Evolutionary conservation across 2,888 invertebrate genomes (phyloP).

Genomic region (Epiblema foenella): DNA sequence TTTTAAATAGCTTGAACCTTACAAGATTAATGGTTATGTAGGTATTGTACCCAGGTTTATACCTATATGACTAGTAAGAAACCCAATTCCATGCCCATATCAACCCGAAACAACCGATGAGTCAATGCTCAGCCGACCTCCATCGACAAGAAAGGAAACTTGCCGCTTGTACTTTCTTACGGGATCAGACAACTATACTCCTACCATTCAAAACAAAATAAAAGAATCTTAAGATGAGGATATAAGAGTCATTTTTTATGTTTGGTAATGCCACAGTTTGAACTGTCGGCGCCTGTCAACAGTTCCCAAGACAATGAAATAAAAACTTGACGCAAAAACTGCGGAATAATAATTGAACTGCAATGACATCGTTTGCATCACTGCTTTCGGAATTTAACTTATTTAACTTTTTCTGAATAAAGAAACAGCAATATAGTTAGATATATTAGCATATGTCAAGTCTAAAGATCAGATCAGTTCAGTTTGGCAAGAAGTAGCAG

Average conservation of each 20-base stretch:
- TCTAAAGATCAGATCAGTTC: background rate
- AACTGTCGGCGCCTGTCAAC: slow-evolving; percentile 24
- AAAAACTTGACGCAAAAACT: slow-evolving; percentile 34
- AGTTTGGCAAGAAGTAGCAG: no score
- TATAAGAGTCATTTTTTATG: slow-evolving; percentile 13
- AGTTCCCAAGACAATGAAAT: slow-evolving; percentile 34
- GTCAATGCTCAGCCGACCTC: slow-evolving; percentile 55
- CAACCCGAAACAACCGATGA: slow-evolving; percentile 54
- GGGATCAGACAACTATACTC: slow-evolving; percentile 39
- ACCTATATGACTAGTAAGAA: background rate
- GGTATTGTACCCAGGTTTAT: no score
- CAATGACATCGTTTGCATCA: slow-evolving; percentile 24
- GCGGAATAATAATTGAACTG: slow-evolving; percentile 35
- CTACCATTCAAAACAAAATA: slow-evolving; percentile 25
- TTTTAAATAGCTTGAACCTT: no score
- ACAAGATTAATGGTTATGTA: no score
- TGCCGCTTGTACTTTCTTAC: slow-evolving; percentile 56
- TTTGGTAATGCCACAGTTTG: background rate
- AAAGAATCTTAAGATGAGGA: slow-evolving; percentile 16
- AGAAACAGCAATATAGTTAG: background rate
- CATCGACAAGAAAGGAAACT: slow-evolving; percentile 58
- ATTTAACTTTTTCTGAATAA: slow-evolving; percentile 7
- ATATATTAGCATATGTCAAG: background rate
- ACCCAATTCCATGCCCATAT: slow-evolving; percentile 50
- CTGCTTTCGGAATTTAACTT: slow-evolving; percentile 9